Evolutionary conservation across 1,140 invertebrate species (phyloP).

Genomic region (Glossosoma conforme): DNA sequence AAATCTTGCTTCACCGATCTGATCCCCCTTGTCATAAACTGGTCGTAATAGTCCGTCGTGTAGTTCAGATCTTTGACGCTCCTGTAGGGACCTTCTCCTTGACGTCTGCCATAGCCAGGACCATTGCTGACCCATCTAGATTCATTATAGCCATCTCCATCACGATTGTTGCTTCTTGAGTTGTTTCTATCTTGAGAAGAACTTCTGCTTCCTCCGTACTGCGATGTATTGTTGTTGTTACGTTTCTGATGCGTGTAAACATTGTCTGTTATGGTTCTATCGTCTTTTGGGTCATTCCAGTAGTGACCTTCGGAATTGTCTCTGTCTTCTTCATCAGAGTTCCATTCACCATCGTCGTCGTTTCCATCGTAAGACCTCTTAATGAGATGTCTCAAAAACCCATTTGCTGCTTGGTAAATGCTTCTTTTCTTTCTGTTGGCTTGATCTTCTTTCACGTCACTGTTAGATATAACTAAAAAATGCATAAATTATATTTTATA

Average conservation of each 20-base stretch:
- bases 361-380: constrained; percentile 5
- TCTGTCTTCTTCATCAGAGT: constrained; percentile 10
- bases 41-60: constrained; percentile 14
- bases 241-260: constrained; percentile 14
- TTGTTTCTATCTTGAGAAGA: constrained; percentile 15
- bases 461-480: too few species aligned
- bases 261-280: constrained; percentile 12
- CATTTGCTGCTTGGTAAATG: too few species aligned
- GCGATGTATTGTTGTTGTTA: constrained; percentile 2
- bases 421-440: too few species aligned
- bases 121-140: constrained; percentile 12
- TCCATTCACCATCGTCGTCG: constrained; percentile 22
- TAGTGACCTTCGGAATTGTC: constrained; percentile 4
- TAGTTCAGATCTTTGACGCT: constrained; percentile 14
- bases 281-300: constrained; percentile 18
- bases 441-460: too few species aligned
- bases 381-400: too few species aligned
- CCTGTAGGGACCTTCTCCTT: constrained; percentile 1
- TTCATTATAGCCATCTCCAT: constrained; percentile 10
- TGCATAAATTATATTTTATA: too few species aligned
- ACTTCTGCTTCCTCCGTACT: neutral
- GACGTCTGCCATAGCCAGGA: constrained; percentile 3
- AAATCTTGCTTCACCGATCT: neutral
- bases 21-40: constrained; percentile 18
- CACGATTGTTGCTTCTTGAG: neutral